phyloP scores from a whole-genome alignment of 2,888 invertebrate genomes.

The Dynastes hyllus region DNA sequence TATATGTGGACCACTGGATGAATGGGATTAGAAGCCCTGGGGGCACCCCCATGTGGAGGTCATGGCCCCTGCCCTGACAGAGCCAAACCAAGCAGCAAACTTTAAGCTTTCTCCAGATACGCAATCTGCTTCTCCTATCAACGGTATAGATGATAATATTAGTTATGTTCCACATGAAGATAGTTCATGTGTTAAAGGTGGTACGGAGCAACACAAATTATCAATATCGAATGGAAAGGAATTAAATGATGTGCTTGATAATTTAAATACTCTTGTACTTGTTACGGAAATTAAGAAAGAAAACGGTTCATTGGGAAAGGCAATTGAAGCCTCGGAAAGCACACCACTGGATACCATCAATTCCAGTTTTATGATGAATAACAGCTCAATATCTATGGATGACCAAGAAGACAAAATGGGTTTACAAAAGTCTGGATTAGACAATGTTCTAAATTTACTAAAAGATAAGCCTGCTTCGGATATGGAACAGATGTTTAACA shows the following conservation, averaged over 20 bases:
- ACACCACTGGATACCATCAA: constrained; percentile 52
- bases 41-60: constrained; percentile 80
- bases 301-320: constrained; percentile 59
- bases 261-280: constrained; percentile 63
- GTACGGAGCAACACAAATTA: constrained; percentile 49
- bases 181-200: constrained; percentile 43
- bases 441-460: constrained; percentile 72
- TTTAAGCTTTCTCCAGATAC: constrained; percentile 70
- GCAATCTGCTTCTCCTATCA: constrained; percentile 63
- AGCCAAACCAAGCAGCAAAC: constrained; percentile 75
- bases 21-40: too few species aligned
- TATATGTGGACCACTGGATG: constrained; percentile 69
- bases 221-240: constrained; percentile 53
- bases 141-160: constrained; percentile 61
- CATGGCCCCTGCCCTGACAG: constrained; percentile 96
- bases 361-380: constrained; percentile 70
- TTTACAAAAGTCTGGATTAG: constrained; percentile 74
- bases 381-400: constrained; percentile 75
- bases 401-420: constrained; percentile 73
- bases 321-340: constrained; percentile 64
- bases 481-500: constrained; percentile 80
- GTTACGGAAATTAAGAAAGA: constrained; percentile 63
- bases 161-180: constrained; percentile 49
- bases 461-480: constrained; percentile 74
- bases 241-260: constrained; percentile 58